Evolutionary conservation across 2,797 vertebrate genomes (phyloP), one percentile per base, ranked within the genome.

Genomic region (Oreochromis mossambicus): DNA sequence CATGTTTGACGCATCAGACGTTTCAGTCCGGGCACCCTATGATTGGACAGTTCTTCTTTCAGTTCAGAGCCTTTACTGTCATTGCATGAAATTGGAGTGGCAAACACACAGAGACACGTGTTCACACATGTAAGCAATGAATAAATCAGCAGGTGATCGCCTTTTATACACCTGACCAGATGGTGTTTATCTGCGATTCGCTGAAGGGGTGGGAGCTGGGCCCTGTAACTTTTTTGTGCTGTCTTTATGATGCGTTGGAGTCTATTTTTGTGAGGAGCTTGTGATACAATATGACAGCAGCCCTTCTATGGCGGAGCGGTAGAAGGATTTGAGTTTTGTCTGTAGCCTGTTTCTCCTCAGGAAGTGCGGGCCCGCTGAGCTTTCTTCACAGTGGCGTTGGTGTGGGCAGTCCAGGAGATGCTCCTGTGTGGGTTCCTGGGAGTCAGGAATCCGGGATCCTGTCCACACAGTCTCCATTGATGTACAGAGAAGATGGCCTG

Each of bases 1-100:
- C n/a, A 1, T 1, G 7, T 15, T 24, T 15, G 19, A 43, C 0
- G 21, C 14, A 6, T 48, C 41, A 17, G 66, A 73, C 9, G 2
- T 29, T 46, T 46, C 66, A 46, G 14, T 73, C 24, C 4, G 9
- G 8, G 41, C 6, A 73, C 21, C 24, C 41, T 17, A 14, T 73
- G 41, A 46, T 48, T 73, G 41, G 66, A 26, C 14, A 19, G 41
- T 19, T 63, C 4, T 63, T 32, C 10, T 63, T 63, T 63, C 32
- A 36, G 56, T 12, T 61, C 32, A 36, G 58, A 36, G 32, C 32
- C 58, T 63, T 63, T 36, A 63, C 32, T 63, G 32, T 12, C 6
- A 36, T 36, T 12, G 58, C 10, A 63, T 11, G 58, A 63, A 63
- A n/a, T 10, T 63, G 17, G 32, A 36, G 58, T n/a, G 32, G 58